Base-by-base conservation (phyloP, 2,797 vertebrate species). In the Myoxocephalus aenaeus region DNA sequence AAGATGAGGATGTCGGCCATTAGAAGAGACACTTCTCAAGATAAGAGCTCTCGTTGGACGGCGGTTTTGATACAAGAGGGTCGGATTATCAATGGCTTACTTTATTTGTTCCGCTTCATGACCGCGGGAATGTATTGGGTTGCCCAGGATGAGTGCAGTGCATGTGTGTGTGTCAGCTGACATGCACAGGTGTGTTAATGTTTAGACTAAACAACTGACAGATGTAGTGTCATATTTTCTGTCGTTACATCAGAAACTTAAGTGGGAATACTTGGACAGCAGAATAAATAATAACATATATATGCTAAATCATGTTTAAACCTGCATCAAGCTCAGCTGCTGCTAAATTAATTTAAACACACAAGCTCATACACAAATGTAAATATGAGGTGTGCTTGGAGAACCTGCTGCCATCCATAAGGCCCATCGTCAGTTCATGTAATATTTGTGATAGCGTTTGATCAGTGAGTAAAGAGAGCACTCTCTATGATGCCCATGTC, bases 1-100 rank as follows among this genome's bases (percentile, higher is more conserved):
- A 65, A 76, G 81, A 79, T 22, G 46, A 80, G 59, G 34, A 65
- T 77, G 70, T 61, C 9, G 53, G 62, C 25, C 25, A 51, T 65
- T 62, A 68, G 64, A 42, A 72, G 53, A 67, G 8, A 14, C 7
- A 59, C 48, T 48, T 51, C 34, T 48, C 29, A 20, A 44, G 40
- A 77, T 36, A 6, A 12, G 29, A 65, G 51, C 59, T 77, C 32
- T 68, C 61, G 14, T 48, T 66, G 29, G 29, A 18, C 8, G 54
- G 54, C 54, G 8, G 27, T n/a, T n/a, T 4, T 29, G 7, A 29
- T 25, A 14, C 14, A 17, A 29, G 38, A 63, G 12, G 14, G 29
- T 62, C 7, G 3, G n/a, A 17, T 65, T 20, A 40, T 20, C 11
- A 68, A 8, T 46, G 34, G 12, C 25, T 50, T 48, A 9, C 20